phyloP scores from a whole-genome alignment of 2,888 invertebrate species.

The Zootermopsis nevadensis region DNA sequence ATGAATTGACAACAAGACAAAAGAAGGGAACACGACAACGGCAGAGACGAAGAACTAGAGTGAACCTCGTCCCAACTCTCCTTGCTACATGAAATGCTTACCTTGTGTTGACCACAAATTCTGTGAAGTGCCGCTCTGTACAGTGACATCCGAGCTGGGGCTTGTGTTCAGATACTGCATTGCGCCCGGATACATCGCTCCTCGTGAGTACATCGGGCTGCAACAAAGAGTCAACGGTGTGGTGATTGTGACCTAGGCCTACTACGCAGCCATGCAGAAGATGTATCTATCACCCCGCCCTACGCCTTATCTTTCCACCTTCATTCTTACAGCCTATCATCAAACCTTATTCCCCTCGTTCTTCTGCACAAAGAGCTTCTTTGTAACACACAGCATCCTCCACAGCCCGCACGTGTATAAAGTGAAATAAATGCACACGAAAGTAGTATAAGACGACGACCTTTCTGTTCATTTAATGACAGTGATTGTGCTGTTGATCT shows the following conservation, averaged over 20 bases:
- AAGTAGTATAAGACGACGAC: too few relatives aligned
- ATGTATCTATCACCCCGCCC: background rate
- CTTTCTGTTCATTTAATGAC: too few relatives aligned
- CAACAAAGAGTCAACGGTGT: background rate
- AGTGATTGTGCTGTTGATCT: too few relatives aligned
- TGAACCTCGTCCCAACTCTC: too few relatives aligned
- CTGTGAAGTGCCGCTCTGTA: constrained; percentile 23
- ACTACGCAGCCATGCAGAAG: background rate
- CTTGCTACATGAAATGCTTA: background rate
- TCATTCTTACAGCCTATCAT: background rate
- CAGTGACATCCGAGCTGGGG: constrained; percentile 39
- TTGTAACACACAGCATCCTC: too few relatives aligned
- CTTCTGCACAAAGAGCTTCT: background rate
- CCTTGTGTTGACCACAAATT: constrained; percentile 6
- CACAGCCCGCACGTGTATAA: too few relatives aligned
- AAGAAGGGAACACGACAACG: too few relatives aligned
- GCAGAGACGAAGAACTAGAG: too few relatives aligned
- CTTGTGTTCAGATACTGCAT: constrained; percentile 43
- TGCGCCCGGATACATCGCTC: constrained; percentile 29
- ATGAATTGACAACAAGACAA: too few relatives aligned
- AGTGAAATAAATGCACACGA: too few relatives aligned
- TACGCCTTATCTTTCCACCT: background rate
- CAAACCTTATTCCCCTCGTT: background rate
- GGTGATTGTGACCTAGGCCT: background rate
- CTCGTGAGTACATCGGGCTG: constrained; percentile 42